Evolutionary conservation across 2,113 vertebrate species (phyloP).

Genomic region (Perca fluviatilis): DNA sequence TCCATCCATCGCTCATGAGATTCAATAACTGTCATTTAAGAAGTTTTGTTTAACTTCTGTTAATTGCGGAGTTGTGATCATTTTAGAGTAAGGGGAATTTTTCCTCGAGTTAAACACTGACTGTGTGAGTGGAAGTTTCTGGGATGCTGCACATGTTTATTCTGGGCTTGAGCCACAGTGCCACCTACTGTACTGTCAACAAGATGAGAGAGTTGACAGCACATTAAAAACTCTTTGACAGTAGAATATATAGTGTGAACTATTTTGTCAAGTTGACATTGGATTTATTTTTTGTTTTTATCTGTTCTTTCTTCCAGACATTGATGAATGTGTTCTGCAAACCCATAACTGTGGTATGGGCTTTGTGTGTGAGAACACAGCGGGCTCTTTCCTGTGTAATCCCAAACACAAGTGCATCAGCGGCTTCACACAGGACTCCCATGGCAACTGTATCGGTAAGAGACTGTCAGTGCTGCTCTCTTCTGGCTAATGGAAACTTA

Average conservation of each 20-base stretch:
- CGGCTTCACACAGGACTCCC: constrained; percentile 91
- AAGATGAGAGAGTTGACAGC: neutral
- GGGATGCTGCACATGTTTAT: constrained; percentile 5
- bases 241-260: neutral
- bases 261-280: neutral
- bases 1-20: constrained; percentile 37
- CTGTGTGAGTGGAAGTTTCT: constrained; percentile 7
- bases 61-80: constrained; percentile 54
- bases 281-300: neutral
- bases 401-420: constrained; percentile 89
- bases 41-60: constrained; percentile 58
- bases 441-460: constrained; percentile 94
- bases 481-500: neutral
- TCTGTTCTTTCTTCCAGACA: constrained; percentile 80
- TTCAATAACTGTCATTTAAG: constrained; percentile 59
- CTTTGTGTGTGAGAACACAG: constrained; percentile 89
- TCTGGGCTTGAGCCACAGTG: constrained; percentile 78
- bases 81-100: constrained; percentile 9
- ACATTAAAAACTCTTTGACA: neutral
- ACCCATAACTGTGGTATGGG: constrained; percentile 87
- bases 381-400: constrained; percentile 90
- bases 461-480: neutral
- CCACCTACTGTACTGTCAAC: constrained; percentile 70
- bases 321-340: constrained; percentile 87
- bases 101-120: constrained; percentile 17